Conservation (phyloP, 2,113 vertebrate species). For the Muntiacus reevesi region DNA sequence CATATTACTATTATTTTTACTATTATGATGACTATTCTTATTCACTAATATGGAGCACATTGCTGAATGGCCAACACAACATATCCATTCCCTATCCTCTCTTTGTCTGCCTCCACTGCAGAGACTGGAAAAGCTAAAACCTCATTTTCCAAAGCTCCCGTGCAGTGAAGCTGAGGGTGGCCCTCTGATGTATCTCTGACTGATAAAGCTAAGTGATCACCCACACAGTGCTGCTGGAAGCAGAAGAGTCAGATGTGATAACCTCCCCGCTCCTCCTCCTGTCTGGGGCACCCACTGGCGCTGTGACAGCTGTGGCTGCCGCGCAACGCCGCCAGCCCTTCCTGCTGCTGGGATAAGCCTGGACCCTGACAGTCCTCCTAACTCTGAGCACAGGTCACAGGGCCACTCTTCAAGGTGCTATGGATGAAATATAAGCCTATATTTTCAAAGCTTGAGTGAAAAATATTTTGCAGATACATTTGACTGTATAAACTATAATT, state of each 20-base stretch:
- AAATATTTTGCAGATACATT: neutral
- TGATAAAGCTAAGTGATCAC: neutral
- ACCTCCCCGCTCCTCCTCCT: neutral
- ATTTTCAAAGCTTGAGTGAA: neutral
- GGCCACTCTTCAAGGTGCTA: neutral
- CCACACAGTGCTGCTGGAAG: neutral
- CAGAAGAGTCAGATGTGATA: neutral
- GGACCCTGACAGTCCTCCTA: neutral
- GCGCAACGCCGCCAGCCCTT: too few relatives aligned
- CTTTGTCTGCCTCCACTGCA: neutral
- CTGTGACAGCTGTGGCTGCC: neutral
- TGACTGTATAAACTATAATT: neutral
- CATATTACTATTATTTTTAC: neutral
- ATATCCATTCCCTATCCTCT: neutral
- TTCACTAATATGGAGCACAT: neutral
- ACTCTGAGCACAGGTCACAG: neutral
- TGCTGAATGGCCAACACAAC: neutral
- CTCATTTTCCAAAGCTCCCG: neutral
- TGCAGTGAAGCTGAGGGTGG: neutral
- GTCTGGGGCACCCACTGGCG: neutral
- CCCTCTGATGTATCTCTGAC: neutral
- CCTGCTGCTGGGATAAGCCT: neutral
- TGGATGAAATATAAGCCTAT: neutral
- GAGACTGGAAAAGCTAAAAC: neutral
- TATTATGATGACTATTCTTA: neutral